Base-by-base conservation (phyloP, 2,888 invertebrate species). In the Myathropa florea region DNA sequence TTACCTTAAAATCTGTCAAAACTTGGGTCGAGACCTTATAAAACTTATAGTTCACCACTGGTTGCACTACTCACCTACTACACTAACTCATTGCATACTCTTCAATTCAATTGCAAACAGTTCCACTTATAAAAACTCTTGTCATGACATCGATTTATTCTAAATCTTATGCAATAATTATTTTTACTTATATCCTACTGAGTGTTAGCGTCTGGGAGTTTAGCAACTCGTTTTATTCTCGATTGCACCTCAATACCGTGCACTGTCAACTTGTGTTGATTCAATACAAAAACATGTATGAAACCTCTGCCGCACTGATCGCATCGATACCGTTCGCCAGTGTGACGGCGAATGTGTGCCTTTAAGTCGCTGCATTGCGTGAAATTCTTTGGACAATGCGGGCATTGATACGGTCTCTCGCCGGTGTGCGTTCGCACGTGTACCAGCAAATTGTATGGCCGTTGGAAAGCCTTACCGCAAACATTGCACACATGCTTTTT, bases 381-480 rank as follows among this genome's bases (percentile, higher is more conserved):
- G 88, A 94, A 94, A 1, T 93, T 93, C 59, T 94, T 93, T 26
- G 93, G 93, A 82, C 94, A 94, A 88, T 94, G 93, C 12, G 93
- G 92, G 87, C 94, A 94, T 84, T 93, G 92, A 87, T 94, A 94
- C 0, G 94, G 94, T 57, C 90, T 89, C 72, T 91, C 91, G 0
- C 94, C 94, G 0, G 94, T 94, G 85, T 94, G 94, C 0, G 93
- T 93, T 63, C 94, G 90, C 91, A 93, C 93, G 88, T 94, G 94
- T 24, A 94, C 93, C 0, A 93, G 93, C 28, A 94, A 89, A 90
- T 94, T 94, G 88, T 94, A 94, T 0, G 93, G 93, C 59, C 94
- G 92, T 67, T 92, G 90, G 82, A 92, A 93, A 6, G 90, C 91
- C 86, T 93, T 93, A 0, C 91, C 92, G 68, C 93, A 93, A 0